phyloP scores from a whole-genome alignment of 2,797 vertebrate genomes.

The Bovichtus diacanthus region DNA sequence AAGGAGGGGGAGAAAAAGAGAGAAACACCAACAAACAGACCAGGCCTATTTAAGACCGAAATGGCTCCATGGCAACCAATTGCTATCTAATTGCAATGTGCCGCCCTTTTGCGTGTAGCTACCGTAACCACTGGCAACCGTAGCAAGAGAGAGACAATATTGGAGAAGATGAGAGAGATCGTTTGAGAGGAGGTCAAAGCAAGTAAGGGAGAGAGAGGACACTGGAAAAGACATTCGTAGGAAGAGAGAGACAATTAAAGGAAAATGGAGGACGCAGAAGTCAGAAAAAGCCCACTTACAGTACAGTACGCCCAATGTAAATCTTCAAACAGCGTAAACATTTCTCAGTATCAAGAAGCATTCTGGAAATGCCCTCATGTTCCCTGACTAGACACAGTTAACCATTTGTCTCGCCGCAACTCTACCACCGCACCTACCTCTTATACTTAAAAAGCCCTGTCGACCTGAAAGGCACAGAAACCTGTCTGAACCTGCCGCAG shows the following conservation, averaged over 20 bases:
- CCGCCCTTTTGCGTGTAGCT: constrained; percentile 76
- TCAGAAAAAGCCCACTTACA: constrained; percentile 14
- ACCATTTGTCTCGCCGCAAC: constrained; percentile 54
- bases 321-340: constrained; percentile 21
- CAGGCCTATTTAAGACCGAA: constrained; percentile 80
- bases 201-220: constrained; percentile 31
- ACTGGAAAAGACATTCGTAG: background rate
- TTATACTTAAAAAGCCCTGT: constrained; percentile 56
- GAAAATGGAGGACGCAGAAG: constrained; percentile 25
- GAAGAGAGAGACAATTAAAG: constrained; percentile 63
- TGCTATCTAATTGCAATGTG: constrained; percentile 86
- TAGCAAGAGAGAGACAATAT: constrained; percentile 61
- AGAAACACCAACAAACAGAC: constrained; percentile 85
- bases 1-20: constrained; percentile 50
- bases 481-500: constrained; percentile 72
- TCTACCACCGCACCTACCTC: constrained; percentile 56
- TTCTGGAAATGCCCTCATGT: constrained; percentile 35
- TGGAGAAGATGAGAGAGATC: constrained; percentile 83
- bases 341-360: constrained; percentile 9
- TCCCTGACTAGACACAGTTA: constrained; percentile 46
- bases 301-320: constrained; percentile 22
- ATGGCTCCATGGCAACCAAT: constrained; percentile 86
- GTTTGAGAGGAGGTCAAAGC: constrained; percentile 70
- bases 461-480: constrained; percentile 53
- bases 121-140: constrained; percentile 86